These are phyloP conservation scores for Lycia hirtaria DNA, from an alignment of 2,888 invertebrate genomes.

Conservation along the genomic window DNA sequence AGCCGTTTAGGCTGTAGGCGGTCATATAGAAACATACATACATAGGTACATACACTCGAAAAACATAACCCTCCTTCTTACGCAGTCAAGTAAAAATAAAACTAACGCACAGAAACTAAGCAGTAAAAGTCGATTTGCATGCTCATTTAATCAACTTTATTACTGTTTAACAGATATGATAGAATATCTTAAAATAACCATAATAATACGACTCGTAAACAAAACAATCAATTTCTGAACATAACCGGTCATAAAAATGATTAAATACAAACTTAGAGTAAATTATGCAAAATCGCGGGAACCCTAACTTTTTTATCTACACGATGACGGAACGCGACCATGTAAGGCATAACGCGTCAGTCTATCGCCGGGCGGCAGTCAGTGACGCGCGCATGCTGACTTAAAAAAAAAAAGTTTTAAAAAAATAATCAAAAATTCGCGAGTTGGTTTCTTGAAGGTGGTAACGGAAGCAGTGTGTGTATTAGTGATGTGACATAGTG, in stretches of 20 bases:
- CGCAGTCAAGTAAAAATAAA: too few relatives aligned
- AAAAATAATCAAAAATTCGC: constrained; percentile 30
- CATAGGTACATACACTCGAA: too few relatives aligned
- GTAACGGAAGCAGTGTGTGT: constrained; percentile 37
- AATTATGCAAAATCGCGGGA: constrained; percentile 27
- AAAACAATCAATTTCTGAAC: too few relatives aligned
- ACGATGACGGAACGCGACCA: constrained; percentile 39
- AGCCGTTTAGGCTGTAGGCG: too few relatives aligned
- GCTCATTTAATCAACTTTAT: too few relatives aligned
- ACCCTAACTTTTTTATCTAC: constrained; percentile 43
- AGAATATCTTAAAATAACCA: neutral
- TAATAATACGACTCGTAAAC: neutral
- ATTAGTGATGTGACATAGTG: constrained; percentile 27
- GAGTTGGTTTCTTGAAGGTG: constrained; percentile 26
- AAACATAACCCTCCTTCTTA: too few relatives aligned
- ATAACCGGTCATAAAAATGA: neutral
- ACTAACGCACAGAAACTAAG: too few relatives aligned
- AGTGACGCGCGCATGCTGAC: constrained; percentile 38
- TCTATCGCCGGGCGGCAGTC: constrained; percentile 17
- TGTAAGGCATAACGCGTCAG: constrained; percentile 39
- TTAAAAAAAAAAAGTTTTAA: constrained; percentile 23
- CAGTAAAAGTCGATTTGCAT: too few relatives aligned
- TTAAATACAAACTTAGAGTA: neutral
- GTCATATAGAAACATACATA: too few relatives aligned
- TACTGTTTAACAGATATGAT: too few relatives aligned